phyloP scores from a whole-genome alignment of 2,113 vertebrate species.

The Equus quagga region DNA sequence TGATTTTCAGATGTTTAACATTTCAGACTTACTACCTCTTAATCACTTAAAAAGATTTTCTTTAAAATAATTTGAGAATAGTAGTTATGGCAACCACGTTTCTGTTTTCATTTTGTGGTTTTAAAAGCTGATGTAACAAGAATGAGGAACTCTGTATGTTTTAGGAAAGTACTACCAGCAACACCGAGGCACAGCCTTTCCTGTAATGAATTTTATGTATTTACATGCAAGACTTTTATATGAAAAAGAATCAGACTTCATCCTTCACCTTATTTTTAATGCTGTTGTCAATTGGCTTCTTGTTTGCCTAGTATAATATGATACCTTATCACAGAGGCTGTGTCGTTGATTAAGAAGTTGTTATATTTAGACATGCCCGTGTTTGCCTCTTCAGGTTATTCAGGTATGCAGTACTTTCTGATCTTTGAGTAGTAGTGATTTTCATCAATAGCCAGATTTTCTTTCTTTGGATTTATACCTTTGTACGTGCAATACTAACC shows the following conservation, averaged over 20 bases:
- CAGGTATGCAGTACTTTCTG: conserved; percentile 72
- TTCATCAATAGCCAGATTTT: conserved; percentile 49
- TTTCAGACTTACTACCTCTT: conserved; percentile 32
- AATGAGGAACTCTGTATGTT: conserved; percentile 71
- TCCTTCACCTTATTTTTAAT: conserved; percentile 57
- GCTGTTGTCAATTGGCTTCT: conserved; percentile 66
- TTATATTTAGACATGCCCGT: conserved; percentile 86
- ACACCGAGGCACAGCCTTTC: not conserved
- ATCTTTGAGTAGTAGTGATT: conserved; percentile 46
- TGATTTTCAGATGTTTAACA: conserved; percentile 39
- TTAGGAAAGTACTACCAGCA: conserved; percentile 64
- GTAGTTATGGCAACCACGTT: conserved; percentile 47
- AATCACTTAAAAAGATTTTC: conserved; percentile 42
- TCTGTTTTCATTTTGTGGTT: conserved; percentile 75
- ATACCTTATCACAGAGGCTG: conserved; percentile 76
- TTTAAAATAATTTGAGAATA: conserved; percentile 20
- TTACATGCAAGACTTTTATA: conserved; percentile 37
- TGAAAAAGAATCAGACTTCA: conserved; percentile 35
- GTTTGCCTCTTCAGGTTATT: conserved; percentile 78
- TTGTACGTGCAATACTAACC: not conserved
- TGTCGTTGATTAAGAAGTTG: conserved; percentile 78
- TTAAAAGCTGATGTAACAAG: conserved; percentile 79
- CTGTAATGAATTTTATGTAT: conserved; percentile 61
- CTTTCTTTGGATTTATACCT: conserved; percentile 41
- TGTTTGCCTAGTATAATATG: conserved; percentile 74